Evolutionary conservation across 2,113 vertebrate species (phyloP).

Genomic region (Falcunculus frontatus): DNA sequence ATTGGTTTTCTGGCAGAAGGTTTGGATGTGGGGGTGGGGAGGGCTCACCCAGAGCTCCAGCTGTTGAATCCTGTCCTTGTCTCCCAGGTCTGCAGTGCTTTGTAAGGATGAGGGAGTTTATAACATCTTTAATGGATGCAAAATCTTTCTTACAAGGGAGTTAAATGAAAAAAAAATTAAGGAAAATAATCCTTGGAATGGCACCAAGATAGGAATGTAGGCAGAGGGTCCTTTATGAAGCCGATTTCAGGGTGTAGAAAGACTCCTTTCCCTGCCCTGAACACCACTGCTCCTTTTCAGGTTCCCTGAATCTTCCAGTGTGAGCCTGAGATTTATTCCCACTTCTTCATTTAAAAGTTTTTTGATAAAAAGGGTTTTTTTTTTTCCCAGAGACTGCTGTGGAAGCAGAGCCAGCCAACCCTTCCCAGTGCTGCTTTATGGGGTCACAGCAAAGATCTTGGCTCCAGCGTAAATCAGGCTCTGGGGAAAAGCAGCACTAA

Average conservation of each 20-base stretch:
- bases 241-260: background rate
- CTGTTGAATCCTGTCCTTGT: background rate
- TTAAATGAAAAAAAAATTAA: background rate
- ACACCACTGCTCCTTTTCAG: background rate
- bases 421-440: background rate
- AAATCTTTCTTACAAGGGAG: background rate
- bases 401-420: background rate
- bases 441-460: slow-evolving; percentile 13
- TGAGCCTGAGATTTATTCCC: background rate
- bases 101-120: background rate
- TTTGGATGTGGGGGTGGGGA: background rate
- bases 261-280: background rate
- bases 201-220: background rate
- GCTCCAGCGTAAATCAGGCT: background rate
- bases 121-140: background rate
- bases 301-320: background rate
- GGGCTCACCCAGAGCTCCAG: background rate
- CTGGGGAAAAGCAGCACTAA: slow-evolving; percentile 10
- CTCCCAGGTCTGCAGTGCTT: background rate
- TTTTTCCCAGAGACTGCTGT: background rate
- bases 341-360: background rate
- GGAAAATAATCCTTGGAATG: background rate
- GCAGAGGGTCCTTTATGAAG: background rate
- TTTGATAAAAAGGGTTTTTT: background rate
- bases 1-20: background rate